phyloP scores from a whole-genome alignment of 1,140 invertebrate species.

The Elysia chlorotica region DNA sequence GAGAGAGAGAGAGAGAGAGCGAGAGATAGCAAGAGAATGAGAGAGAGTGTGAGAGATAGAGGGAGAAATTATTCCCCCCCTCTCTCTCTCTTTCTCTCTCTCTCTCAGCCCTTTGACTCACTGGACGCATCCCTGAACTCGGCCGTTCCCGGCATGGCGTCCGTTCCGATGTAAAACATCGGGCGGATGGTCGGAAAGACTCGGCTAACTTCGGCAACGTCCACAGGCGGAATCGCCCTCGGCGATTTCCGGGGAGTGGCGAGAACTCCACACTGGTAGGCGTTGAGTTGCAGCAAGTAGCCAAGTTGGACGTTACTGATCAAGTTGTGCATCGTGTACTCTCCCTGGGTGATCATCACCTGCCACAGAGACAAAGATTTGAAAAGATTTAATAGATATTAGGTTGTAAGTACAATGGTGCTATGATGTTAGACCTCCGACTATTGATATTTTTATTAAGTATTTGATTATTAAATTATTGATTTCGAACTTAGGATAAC shows the following conservation, averaged over 20 bases:
- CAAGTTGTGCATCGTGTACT: constrained; percentile 1
- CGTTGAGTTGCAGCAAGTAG: constrained; percentile 13
- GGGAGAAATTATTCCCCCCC: no score
- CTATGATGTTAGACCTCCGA: no score
- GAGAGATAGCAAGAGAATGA: no score
- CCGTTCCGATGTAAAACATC: constrained; percentile 13
- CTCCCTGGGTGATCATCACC: not conserved
- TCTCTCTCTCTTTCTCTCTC: no score
- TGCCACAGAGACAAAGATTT: not conserved
- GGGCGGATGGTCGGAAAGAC: constrained; percentile 1
- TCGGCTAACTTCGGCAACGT: constrained; percentile 10
- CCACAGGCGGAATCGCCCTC: not conserved
- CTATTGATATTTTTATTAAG: no score
- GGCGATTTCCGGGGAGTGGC: not conserved
- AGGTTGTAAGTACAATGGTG: no score
- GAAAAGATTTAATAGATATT: no score
- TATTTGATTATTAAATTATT: no score
- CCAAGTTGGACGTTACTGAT: constrained; percentile 6
- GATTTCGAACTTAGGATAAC: no score
- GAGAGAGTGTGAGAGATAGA: no score
- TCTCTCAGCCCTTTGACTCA: no score
- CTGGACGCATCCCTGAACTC: constrained; percentile 2
- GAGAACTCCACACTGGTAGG: constrained; percentile 11
- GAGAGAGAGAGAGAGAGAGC: no score
- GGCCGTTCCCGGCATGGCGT: not conserved